Evolutionary conservation across 1,140 invertebrate species (phyloP), one percentile per base, ranked within the genome.

Genomic region (Neotoxoptera formosana): DNA sequence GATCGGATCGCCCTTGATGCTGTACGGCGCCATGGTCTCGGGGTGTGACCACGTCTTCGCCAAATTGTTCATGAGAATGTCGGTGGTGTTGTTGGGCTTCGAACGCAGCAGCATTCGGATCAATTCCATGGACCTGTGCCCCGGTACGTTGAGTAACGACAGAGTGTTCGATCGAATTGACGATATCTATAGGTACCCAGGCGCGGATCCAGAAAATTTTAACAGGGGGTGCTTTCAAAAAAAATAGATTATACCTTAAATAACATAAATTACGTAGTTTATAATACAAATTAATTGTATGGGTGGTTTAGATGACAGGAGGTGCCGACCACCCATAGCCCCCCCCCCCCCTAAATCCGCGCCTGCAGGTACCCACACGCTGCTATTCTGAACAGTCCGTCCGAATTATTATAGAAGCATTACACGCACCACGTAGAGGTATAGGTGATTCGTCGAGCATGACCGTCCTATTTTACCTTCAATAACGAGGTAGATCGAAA

Each of bases 41-140:
- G 36, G 81, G 7, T 91, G 90, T 51, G 0, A 91, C 20, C 17
- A 21, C 0, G 6, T 6, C 0, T 30, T 2, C 1, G 67, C n/a
- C 1, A 91, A 34, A 51, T 8, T 11, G 2, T 91, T 76, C 23
- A 83, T 53, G 14, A 34, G 23, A 7, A 81, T 83, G 17, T 21
- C 67, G 0, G n/a, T 91, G 2, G 11, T 81, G 51, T 23, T 83
- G 7, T 83, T 91, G 21, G 67, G 56, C 2, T 91, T 91, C 20
- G 90, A 91, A 48, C 25, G 90, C 20, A 91, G n/a, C 25, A 91
- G 90, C 23, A 51, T 91, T 20, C 90, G 90, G 25, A 91, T 91
- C 21, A 91, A 91, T 53, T 91, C 90, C 8, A 34, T 91, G 21
- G 90, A 91, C n/a, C 36, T 91, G 14, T 91, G 90, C 36, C 90